phyloP scores from a whole-genome alignment of 2,888 invertebrate species.

The Auanema freiburgensis region DNA sequence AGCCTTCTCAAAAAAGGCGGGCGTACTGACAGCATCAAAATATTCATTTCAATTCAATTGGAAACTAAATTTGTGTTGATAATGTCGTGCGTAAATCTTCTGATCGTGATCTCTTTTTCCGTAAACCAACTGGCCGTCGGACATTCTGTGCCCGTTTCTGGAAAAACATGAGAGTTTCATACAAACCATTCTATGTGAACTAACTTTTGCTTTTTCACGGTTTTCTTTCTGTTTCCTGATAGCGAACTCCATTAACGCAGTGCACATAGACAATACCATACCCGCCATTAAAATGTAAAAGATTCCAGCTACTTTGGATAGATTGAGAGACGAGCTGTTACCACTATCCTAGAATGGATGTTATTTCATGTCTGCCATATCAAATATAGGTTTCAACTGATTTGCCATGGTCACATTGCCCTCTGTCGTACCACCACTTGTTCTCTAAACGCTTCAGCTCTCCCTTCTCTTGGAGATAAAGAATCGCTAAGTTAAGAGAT shows the following conservation, averaged over 20 bases:
- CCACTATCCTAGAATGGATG: slow-evolving; percentile 64
- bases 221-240: slow-evolving; percentile 65
- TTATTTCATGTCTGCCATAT: too few relatives aligned
- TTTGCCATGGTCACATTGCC: slow-evolving; percentile 67
- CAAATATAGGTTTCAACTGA: slow-evolving; percentile 30
- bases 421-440: slow-evolving; percentile 89
- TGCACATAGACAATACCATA: slow-evolving; percentile 83
- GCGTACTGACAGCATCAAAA: too few relatives aligned
- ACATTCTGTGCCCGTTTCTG: slow-evolving; percentile 5
- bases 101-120: slow-evolving; percentile 2
- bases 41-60: too few relatives aligned
- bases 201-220: slow-evolving; percentile 30
- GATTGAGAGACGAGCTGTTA: slow-evolving; percentile 71
- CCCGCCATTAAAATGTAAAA: slow-evolving; percentile 97
- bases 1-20: too few relatives aligned
- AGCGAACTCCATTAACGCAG: slow-evolving; percentile 91
- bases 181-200: background rate
- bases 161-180: background rate
- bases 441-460: slow-evolving; percentile 85
- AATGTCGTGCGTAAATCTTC: background rate
- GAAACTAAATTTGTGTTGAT: slow-evolving; percentile 1
- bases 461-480: slow-evolving; percentile 81
- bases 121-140: background rate
- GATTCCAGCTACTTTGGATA: slow-evolving; percentile 83
- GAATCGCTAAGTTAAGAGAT: slow-evolving; percentile 86